A percentile compares a stretch with the other conserved stretches of the same genome.
Evolutionary conservation across 2,797 vertebrate species (phyloP).

Genomic region (Sebastiscus tertius): DNA sequence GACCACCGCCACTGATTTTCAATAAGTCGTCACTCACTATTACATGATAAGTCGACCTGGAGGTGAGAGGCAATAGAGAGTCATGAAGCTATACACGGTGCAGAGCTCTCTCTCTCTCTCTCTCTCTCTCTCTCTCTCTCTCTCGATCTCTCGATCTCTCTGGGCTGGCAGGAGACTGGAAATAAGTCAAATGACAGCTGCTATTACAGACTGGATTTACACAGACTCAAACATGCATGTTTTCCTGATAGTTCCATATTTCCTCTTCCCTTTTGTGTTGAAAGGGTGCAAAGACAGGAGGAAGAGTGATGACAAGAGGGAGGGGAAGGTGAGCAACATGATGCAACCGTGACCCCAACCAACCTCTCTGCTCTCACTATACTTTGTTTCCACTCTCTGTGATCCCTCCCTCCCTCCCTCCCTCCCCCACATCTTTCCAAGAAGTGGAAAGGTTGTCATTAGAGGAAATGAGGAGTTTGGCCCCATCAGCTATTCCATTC

Average conservation of each 20-base stretch:
- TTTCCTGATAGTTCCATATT: slow-evolving; percentile 14
- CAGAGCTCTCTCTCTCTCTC: not conserved
- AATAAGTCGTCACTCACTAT: slow-evolving; percentile 11
- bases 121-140: not conserved
- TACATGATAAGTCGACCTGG: slow-evolving; percentile 10
- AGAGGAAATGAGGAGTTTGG: slow-evolving; percentile 60
- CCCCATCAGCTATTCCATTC: slow-evolving; percentile 63
- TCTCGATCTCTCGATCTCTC: not conserved
- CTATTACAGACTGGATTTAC: slow-evolving; percentile 28
- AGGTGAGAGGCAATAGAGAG: slow-evolving; percentile 8
- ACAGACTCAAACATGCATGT: slow-evolving; percentile 4
- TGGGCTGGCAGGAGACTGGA: not conserved
- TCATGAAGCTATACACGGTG: not conserved
- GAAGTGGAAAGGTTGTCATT: slow-evolving; percentile 50
- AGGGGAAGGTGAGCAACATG: slow-evolving; percentile 26
- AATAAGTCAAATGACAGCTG: slow-evolving; percentile 33
- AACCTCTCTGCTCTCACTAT: slow-evolving; percentile 18
- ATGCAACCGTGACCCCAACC: slow-evolving; percentile 49
- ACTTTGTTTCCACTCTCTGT: slow-evolving; percentile 28
- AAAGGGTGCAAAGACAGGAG: slow-evolving; percentile 27
- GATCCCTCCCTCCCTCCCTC: not conserved
- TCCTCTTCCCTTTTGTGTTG: slow-evolving; percentile 6
- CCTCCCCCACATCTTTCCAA: slow-evolving; percentile 30
- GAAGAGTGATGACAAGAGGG: slow-evolving; percentile 21
- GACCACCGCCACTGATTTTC: slow-evolving; percentile 27